Evolutionary conservation across 1,140 invertebrate species (phyloP).

Genomic region (Holotrichia oblita): DNA sequence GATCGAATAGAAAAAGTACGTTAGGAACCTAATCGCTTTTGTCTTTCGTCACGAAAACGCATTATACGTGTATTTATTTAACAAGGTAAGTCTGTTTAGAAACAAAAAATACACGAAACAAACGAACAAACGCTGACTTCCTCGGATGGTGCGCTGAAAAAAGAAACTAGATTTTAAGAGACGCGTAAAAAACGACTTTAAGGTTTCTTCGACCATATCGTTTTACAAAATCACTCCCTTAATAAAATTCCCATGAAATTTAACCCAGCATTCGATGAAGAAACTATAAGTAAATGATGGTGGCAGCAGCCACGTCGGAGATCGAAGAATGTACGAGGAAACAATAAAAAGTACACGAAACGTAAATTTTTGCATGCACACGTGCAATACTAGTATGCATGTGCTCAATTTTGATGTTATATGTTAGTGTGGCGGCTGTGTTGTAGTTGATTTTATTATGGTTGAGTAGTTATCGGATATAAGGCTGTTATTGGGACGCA

Average conservation of each 20-base stretch:
- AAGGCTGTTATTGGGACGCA: conserved; percentile 4
- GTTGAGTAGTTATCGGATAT: conserved; percentile 29
- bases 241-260: conserved; percentile 41
- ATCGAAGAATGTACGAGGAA: background rate
- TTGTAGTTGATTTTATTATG: conserved; percentile 31
- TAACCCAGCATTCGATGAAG: conserved; percentile 28
- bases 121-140: conserved; percentile 29
- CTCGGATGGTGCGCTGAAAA: background rate
- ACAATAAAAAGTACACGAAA: background rate
- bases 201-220: conserved; percentile 37
- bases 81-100: conserved; percentile 15
- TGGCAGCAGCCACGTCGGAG: background rate
- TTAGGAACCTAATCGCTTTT: too few relatives aligned
- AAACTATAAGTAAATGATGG: conserved; percentile 25
- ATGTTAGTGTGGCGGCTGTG: conserved; percentile 15
- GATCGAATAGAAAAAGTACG: too few relatives aligned
- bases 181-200: conserved; percentile 34
- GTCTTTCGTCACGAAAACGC: background rate
- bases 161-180: conserved; percentile 34
- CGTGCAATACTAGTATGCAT: conserved; percentile 28
- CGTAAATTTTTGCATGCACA: conserved; percentile 34
- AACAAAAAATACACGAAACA: conserved; percentile 28
- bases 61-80: conserved; percentile 26
- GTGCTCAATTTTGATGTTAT: conserved; percentile 10
- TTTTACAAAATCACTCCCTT: conserved; percentile 37